These are phyloP conservation scores for Dermatemys mawii DNA, from an alignment of 2,113 vertebrate genomes.

Conservation along the genomic window DNA sequence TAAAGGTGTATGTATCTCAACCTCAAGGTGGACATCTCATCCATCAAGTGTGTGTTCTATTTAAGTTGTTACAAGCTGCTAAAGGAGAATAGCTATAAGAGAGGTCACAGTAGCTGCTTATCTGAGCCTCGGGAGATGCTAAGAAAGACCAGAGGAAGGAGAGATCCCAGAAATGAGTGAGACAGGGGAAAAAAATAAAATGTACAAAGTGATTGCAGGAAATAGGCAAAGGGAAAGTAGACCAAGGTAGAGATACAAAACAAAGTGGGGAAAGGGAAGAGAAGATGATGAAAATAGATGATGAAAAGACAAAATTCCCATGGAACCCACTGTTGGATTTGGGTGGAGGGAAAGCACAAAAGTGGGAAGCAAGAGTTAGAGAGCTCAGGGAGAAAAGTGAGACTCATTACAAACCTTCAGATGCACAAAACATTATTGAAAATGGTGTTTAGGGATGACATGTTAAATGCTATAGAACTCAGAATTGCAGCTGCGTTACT, in stretches of 20 bases:
- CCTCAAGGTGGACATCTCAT: fast-evolving
- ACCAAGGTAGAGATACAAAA: slow-evolving; percentile 47
- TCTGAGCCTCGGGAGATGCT: background rate
- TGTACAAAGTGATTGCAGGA: background rate
- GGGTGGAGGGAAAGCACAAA: fast-evolving
- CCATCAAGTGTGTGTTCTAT: background rate
- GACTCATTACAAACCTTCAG: background rate
- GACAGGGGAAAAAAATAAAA: background rate
- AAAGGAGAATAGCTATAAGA: background rate
- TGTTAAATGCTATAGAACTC: background rate
- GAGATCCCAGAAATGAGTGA: background rate
- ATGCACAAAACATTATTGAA: background rate
- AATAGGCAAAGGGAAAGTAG: slow-evolving; percentile 35
- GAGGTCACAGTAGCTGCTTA: background rate
- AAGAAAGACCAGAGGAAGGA: background rate
- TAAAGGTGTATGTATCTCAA: fast-evolving
- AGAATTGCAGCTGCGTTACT: background rate
- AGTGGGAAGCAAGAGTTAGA: background rate
- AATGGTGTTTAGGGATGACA: background rate
- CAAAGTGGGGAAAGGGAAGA: slow-evolving; percentile 18
- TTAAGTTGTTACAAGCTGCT: background rate
- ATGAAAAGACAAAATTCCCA: background rate
- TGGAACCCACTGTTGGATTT: background rate
- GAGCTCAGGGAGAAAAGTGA: background rate
- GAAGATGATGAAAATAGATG: background rate